A percentile compares a stretch with the other conserved stretches of the same genome.
These are phyloP conservation scores for Pelodytes ibericus DNA, from an alignment of 2,797 vertebrate species.

Conservation along the genomic window DNA sequence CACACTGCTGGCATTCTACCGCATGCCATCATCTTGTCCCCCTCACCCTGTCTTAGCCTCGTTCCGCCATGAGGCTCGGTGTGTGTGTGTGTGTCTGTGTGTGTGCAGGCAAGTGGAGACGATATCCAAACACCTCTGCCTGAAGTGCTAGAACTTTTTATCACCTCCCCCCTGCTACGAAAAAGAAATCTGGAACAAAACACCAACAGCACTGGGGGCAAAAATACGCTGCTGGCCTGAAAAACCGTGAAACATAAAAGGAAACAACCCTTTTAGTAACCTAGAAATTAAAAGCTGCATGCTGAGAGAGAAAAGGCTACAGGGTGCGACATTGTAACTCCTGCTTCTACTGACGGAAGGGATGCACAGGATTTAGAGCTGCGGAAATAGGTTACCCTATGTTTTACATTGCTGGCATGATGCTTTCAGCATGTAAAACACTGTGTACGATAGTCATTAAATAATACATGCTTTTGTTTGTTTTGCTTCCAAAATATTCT, in stretches of 20 bases:
- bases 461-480: no score
- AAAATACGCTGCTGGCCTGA: background rate
- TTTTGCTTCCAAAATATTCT: no score
- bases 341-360: no score
- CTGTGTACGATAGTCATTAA: no score
- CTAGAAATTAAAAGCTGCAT: constrained; percentile 2
- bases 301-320: background rate
- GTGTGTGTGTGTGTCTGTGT: constrained; percentile 5
- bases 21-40: background rate
- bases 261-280: background rate
- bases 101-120: background rate
- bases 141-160: background rate
- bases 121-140: background rate
- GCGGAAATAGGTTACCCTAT: no score
- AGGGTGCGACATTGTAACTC: background rate
- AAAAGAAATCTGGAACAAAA: constrained; percentile 5
- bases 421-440: no score
- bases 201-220: background rate
- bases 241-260: background rate
- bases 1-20: constrained; percentile 20
- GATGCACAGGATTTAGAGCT: background rate
- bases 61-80: constrained; percentile 19
- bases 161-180: background rate
- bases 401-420: no score
- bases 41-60: background rate